phyloP scores from a whole-genome alignment of 2,113 vertebrate genomes.

The Dryoscopus gambensis region DNA sequence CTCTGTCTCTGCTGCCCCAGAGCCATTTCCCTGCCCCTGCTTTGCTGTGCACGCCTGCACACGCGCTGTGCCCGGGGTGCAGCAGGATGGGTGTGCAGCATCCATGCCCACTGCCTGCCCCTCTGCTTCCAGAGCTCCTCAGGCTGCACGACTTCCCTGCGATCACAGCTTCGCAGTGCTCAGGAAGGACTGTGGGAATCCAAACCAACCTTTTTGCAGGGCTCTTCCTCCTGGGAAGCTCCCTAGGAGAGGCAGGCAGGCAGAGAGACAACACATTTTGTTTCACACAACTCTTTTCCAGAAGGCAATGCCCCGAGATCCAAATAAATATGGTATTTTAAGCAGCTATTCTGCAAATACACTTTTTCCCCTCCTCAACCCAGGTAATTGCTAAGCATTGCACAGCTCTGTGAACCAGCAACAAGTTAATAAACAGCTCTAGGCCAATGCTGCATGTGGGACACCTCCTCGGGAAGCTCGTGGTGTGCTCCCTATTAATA shows the following conservation, averaged over 20 bases:
- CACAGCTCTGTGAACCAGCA: neutral
- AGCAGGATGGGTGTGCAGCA: neutral
- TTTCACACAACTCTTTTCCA: neutral
- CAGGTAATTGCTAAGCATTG: neutral
- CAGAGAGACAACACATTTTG: neutral
- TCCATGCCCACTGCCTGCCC: neutral
- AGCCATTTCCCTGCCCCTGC: too few species aligned
- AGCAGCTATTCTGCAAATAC: neutral
- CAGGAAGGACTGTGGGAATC: neutral
- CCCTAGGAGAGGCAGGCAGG: neutral
- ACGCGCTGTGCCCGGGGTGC: rapidly evolving
- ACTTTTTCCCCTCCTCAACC: rapidly evolving
- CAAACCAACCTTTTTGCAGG: neutral
- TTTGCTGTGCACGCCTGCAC: neutral
- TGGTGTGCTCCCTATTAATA: neutral
- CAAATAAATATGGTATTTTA: neutral
- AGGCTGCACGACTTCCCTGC: neutral
- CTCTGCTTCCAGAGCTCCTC: neutral
- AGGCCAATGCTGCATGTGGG: neutral
- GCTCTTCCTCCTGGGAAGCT: neutral
- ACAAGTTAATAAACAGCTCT: neutral
- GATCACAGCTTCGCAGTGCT: neutral
- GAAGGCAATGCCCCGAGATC: neutral
- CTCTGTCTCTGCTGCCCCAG: neutral
- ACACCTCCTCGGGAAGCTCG: neutral